These are phyloP conservation scores for Ranitomeya variabilis DNA, from an alignment of 2,113 vertebrate genomes.

Conservation along the genomic window DNA sequence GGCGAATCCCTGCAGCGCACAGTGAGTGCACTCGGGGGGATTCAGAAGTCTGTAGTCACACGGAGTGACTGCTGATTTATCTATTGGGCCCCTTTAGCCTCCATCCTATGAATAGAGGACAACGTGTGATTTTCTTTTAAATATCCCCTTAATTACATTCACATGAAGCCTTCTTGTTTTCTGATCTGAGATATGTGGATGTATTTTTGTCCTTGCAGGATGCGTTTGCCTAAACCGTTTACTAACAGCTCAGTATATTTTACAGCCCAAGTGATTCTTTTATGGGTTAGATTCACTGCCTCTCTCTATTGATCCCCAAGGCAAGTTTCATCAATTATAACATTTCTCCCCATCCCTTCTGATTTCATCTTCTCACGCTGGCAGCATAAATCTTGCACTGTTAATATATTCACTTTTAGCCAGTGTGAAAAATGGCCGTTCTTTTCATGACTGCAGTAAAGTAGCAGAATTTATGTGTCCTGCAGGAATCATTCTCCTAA, in stretches of 20 bases:
- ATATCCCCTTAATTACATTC: too few relatives aligned
- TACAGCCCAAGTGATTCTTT: not conserved
- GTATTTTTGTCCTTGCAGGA: not conserved
- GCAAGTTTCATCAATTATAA: constrained; percentile 47
- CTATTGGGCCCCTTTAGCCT: too few relatives aligned
- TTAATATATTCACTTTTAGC: constrained; percentile 46
- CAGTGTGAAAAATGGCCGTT: constrained; percentile 37
- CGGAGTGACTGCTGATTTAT: too few relatives aligned
- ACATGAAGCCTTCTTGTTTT: too few relatives aligned
- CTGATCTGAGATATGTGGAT: not conserved
- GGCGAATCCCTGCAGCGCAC: too few relatives aligned
- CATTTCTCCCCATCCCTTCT: constrained; percentile 21
- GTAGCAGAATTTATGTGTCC: constrained; percentile 4
- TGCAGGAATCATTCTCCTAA: constrained; percentile 4
- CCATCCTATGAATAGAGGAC: too few relatives aligned
- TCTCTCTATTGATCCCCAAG: constrained; percentile 49
- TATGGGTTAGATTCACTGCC: constrained; percentile 5
- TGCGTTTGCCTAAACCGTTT: not conserved
- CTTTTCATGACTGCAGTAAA: not conserved
- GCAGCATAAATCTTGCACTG: constrained; percentile 29
- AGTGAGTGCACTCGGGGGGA: too few relatives aligned
- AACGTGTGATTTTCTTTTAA: too few relatives aligned
- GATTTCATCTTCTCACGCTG: constrained; percentile 31
- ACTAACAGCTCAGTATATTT: not conserved
- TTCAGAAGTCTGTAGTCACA: too few relatives aligned